phyloP scores from a whole-genome alignment of 1,140 invertebrate species.

The Metopolophium dirhodum region DNA sequence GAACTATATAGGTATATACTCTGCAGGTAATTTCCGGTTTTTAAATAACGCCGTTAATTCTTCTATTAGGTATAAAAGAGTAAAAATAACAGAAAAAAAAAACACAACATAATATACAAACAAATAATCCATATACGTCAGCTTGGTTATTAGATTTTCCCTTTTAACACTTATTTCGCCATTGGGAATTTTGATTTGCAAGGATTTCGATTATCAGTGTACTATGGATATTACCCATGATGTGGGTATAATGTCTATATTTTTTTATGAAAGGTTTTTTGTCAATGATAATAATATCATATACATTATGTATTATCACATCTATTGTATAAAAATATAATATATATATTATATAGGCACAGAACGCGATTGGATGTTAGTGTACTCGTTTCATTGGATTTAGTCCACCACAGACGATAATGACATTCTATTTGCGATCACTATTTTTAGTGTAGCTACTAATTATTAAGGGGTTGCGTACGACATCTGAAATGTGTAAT shows the following conservation, averaged over 20 bases:
- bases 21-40: not conserved
- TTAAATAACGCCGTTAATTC: not conserved
- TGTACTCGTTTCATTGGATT: not conserved
- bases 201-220: not conserved
- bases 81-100: not conserved
- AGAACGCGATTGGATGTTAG: not conserved
- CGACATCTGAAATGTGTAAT: not conserved
- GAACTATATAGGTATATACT: not conserved
- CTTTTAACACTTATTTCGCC: not conserved
- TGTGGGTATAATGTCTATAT: not conserved
- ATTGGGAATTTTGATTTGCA: not conserved
- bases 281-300: not conserved
- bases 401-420: not conserved
- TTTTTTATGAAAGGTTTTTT: constrained; percentile 2
- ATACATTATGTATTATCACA: too few relatives aligned
- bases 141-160: not conserved
- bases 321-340: too few relatives aligned
- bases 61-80: not conserved
- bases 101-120: not conserved
- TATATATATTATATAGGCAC: too few relatives aligned
- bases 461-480: not conserved
- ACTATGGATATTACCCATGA: not conserved
- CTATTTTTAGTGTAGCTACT: too few relatives aligned
- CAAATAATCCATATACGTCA: not conserved
- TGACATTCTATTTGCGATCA: not conserved